Conservation (phyloP, 2,113 vertebrate species). For the Gopherus evgoodei region DNA sequence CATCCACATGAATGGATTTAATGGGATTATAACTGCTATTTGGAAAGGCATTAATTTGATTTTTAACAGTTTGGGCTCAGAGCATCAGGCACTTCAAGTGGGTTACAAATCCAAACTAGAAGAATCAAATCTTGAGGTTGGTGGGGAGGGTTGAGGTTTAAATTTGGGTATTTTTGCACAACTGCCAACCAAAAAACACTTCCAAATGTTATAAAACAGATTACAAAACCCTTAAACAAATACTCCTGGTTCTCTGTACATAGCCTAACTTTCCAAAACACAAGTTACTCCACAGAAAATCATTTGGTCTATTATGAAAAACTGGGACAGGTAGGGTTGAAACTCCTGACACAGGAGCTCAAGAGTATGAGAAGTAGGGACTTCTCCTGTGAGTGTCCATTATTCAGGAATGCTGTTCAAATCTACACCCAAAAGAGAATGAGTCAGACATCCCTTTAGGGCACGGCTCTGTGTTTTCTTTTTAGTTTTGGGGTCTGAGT, state of each 20-base stretch:
- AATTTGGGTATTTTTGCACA: too few relatives aligned
- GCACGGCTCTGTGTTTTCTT: neutral
- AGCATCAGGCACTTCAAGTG: neutral
- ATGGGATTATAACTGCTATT: neutral
- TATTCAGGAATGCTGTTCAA: neutral
- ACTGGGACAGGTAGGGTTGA: neutral
- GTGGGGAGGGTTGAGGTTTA: too few relatives aligned
- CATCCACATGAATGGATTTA: neutral
- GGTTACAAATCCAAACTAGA: neutral
- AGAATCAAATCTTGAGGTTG: too few relatives aligned
- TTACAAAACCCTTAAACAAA: neutral
- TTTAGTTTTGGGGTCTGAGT: accelerated
- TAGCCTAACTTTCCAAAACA: too few relatives aligned
- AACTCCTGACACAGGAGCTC: neutral
- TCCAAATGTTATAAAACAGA: neutral
- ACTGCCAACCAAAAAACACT: neutral
- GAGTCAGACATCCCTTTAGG: neutral
- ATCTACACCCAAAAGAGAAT: neutral
- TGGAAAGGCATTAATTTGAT: neutral
- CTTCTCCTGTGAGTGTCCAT: neutral
- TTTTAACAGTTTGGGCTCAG: neutral
- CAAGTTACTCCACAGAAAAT: neutral
- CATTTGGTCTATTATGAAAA: neutral
- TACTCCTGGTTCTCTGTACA: neutral
- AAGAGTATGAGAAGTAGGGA: neutral